Evolutionary conservation across 2,113 vertebrate species (phyloP).

Genomic region (Spizaetus ornatus): DNA sequence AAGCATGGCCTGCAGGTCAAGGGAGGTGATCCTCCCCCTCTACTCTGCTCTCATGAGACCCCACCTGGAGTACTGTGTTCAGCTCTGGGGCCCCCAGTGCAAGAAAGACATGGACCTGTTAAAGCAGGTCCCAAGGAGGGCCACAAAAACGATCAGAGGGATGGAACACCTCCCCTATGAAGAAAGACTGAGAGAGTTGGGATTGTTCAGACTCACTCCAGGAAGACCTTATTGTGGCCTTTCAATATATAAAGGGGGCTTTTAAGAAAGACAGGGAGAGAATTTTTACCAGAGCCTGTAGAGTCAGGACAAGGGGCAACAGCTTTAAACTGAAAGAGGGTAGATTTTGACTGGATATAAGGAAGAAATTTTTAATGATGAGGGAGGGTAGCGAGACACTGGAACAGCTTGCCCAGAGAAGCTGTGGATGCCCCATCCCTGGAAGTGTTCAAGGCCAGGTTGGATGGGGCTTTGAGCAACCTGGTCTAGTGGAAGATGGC

Average conservation of each 20-base stretch:
- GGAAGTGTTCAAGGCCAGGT: fast-evolving
- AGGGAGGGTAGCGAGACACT: neutral
- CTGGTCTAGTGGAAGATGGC: no score
- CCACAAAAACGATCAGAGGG: neutral
- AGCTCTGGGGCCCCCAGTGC: neutral
- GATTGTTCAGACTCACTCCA: neutral
- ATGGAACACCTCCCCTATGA: neutral
- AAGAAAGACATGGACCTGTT: neutral
- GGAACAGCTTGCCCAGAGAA: neutral
- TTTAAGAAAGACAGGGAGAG: neutral
- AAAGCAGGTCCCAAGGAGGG: neutral
- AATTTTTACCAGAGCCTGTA: no score
- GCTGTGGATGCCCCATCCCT: neutral
- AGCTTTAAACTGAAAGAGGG: neutral
- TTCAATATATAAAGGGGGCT: neutral
- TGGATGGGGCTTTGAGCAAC: neutral
- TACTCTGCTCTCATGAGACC: neutral
- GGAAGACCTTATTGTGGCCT: neutral
- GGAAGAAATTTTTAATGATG: neutral
- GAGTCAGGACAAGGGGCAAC: neutral
- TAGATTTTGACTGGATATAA: neutral
- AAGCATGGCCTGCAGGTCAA: fast-evolving
- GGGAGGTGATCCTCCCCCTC: neutral
- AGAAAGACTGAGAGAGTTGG: neutral
- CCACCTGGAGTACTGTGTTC: no score